Percentiles rank a stretch among this genome's conserved stretches.
Evolutionary conservation across 1,140 invertebrate genomes (phyloP).

Genomic region (Gonatopus flavifemur): DNA sequence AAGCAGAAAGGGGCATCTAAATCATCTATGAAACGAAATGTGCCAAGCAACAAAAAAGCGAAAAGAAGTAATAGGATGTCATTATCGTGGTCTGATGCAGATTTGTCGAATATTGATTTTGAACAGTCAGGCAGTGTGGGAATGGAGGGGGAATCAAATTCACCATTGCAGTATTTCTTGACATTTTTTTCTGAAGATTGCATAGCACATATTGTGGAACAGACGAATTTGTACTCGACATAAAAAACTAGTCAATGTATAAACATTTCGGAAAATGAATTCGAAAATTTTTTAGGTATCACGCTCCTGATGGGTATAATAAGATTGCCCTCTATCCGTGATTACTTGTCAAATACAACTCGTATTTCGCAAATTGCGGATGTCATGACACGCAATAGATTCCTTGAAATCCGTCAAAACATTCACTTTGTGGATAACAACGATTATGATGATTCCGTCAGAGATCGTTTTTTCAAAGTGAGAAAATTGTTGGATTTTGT

Average conservation of each 20-base stretch:
- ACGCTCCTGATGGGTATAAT: not conserved
- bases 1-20: too few species aligned
- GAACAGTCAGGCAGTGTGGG: not conserved
- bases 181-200: not conserved
- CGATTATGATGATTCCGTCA: too few species aligned
- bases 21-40: too few species aligned
- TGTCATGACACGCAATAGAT: too few species aligned
- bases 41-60: too few species aligned
- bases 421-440: too few species aligned
- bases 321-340: not conserved
- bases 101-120: not conserved
- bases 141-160: not conserved
- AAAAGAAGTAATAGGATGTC: too few species aligned
- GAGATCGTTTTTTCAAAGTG: constrained; percentile 1
- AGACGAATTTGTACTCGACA: not conserved
- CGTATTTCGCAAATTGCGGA: not conserved
- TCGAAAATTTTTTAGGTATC: not conserved
- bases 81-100: not conserved
- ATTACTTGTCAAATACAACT: not conserved
- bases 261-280: not conserved
- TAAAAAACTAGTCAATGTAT: not conserved
- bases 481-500: not conserved
- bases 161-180: not conserved
- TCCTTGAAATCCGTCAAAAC: too few species aligned
- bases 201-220: not conserved